These are phyloP conservation scores for Sula dactylatra DNA, from an alignment of 2,113 vertebrate genomes.

Conservation along the genomic window DNA sequence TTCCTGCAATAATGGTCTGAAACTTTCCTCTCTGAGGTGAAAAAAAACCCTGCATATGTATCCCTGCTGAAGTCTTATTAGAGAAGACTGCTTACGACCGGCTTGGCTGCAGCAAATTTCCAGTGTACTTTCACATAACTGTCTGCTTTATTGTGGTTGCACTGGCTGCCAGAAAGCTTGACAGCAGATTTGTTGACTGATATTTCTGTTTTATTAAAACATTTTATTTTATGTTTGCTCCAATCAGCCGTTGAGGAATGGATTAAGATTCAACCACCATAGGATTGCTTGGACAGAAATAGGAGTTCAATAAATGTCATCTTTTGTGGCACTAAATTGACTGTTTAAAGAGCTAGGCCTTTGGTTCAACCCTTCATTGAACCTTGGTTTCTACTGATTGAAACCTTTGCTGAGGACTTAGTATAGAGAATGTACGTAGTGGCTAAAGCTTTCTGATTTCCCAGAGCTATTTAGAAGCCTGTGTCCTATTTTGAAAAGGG, in stretches of 20 bases:
- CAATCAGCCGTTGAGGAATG: neutral
- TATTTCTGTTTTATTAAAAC: constrained; percentile 32
- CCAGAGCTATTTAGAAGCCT: neutral
- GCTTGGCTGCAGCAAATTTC: neutral
- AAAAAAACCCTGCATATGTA: neutral
- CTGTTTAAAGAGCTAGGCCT: neutral
- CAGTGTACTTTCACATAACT: neutral
- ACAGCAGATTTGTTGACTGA: constrained; percentile 12
- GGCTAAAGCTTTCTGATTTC: neutral
- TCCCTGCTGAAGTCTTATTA: neutral
- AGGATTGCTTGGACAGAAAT: neutral
- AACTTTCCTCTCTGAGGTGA: neutral
- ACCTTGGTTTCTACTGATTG: constrained; percentile 1
- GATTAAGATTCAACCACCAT: constrained; percentile 24
- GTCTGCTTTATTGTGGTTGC: neutral
- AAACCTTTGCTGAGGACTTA: neutral
- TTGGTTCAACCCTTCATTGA: constrained; percentile 20
- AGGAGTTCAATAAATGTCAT: constrained; percentile 22
- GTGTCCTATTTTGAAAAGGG: neutral
- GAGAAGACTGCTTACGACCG: neutral
- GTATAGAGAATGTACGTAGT: neutral
- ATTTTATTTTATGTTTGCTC: constrained; percentile 18
- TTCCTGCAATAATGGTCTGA: neutral
- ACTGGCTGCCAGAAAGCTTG: neutral
- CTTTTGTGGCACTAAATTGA: neutral